Conservation (phyloP, 2,797 vertebrate species). For the Hypotaenidia okinawae region DNA sequence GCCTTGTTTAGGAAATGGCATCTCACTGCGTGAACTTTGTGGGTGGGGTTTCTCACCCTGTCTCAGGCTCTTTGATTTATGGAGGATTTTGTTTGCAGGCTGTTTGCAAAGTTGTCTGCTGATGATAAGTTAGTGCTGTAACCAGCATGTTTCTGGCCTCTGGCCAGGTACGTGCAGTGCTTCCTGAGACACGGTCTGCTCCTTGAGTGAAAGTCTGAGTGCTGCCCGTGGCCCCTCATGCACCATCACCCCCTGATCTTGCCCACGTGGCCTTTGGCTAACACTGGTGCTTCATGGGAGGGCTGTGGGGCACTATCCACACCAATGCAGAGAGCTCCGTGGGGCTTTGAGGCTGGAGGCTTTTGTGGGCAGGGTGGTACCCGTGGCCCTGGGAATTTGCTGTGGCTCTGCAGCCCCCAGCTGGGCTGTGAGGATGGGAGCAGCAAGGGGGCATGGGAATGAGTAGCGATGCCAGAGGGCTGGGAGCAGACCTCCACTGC, state of each 20-base stretch:
- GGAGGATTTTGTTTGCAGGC: background rate
- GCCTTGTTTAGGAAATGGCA: background rate
- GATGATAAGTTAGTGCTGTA: background rate
- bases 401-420: background rate
- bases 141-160: background rate
- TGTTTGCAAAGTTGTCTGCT: background rate
- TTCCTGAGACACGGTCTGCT: background rate
- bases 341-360: fast-evolving
- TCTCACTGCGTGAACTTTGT: background rate
- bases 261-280: fast-evolving
- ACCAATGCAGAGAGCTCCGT: fast-evolving
- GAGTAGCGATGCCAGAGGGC: fast-evolving
- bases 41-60: background rate
- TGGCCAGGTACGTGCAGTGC: background rate
- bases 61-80: background rate
- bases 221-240: fast-evolving
- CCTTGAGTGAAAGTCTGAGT: background rate
- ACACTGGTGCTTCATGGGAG: fast-evolving
- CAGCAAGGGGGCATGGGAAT: fast-evolving
- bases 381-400: background rate
- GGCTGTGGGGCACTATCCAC: fast-evolving
- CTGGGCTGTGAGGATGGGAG: background rate
- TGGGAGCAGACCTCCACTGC: background rate
- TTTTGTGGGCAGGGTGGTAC: background rate
- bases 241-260: background rate